These are phyloP conservation scores for Leptinotarsa defecta DNA, from an alignment of 1,140 invertebrate species.

Conservation along the genomic window DNA sequence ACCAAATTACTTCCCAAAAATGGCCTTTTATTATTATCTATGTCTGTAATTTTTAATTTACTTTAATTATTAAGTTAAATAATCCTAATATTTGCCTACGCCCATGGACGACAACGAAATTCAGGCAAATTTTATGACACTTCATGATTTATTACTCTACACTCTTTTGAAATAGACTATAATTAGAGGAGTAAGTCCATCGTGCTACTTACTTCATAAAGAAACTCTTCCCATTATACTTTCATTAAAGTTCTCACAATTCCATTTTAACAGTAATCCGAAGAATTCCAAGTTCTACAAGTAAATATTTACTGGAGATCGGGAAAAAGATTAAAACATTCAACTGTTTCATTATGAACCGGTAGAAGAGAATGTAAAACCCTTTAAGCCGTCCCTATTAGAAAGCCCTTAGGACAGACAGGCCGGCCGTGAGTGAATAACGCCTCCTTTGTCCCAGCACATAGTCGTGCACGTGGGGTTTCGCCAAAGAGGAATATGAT, in stretches of 20 bases:
- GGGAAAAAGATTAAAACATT: not conserved
- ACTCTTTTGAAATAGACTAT: too few relatives aligned
- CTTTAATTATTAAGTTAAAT: too few relatives aligned
- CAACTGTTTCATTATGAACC: not conserved
- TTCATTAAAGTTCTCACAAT: not conserved
- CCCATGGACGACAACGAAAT: too few relatives aligned
- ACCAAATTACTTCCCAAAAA: too few relatives aligned
- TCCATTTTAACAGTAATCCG: not conserved
- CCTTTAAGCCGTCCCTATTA: slow-evolving; percentile 7
- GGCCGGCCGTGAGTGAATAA: slow-evolving; percentile 10
- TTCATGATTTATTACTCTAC: too few relatives aligned
- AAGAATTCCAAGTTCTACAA: not conserved
- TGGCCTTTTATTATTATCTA: too few relatives aligned
- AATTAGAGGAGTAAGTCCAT: not conserved
- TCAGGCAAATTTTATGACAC: too few relatives aligned
- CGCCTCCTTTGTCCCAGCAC: slow-evolving; percentile 3
- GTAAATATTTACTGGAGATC: not conserved
- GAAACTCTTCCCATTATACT: not conserved
- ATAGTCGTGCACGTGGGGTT: not conserved
- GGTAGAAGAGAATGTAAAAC: not conserved
- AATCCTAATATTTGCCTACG: too few relatives aligned
- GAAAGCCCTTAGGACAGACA: slow-evolving; percentile 3
- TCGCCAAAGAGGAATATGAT: too few relatives aligned
- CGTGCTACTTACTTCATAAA: not conserved
- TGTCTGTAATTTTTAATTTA: too few relatives aligned